Evolutionary conservation across 2,797 vertebrate genomes (phyloP).

Genomic region (Halcyon leucocephala): DNA sequence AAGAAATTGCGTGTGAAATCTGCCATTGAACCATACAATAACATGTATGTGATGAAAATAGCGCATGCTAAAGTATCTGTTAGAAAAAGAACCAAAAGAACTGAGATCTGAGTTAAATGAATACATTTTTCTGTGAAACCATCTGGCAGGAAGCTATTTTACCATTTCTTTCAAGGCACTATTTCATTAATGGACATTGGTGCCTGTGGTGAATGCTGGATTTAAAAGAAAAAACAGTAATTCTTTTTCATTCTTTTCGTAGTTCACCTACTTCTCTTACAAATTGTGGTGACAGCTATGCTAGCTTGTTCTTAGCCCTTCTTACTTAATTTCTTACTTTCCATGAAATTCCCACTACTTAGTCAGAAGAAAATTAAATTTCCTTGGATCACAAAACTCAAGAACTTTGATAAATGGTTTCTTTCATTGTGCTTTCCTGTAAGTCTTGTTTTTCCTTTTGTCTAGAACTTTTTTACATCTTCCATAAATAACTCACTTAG

Average conservation of each 20-base stretch:
- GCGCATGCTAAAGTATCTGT: not conserved
- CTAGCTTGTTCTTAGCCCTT: not conserved
- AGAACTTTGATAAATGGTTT: not conserved
- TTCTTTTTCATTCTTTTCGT: not conserved
- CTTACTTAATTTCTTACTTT: not conserved
- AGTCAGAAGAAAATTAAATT: not conserved
- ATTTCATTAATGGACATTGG: not conserved
- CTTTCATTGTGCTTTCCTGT: not conserved
- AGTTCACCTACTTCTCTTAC: not conserved
- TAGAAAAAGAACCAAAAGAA: not conserved
- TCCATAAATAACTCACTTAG: not conserved
- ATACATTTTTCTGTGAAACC: not conserved
- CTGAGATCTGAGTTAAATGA: not conserved
- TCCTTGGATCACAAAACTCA: not conserved
- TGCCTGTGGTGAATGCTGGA: not conserved
- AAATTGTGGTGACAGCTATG: not conserved
- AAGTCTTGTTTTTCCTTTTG: constrained; percentile 13
- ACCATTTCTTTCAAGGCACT: not conserved
- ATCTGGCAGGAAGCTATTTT: not conserved
- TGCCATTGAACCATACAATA: not conserved
- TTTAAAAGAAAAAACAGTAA: not conserved
- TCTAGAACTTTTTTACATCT: not conserved
- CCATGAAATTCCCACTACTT: not conserved
- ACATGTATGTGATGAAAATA: not conserved
- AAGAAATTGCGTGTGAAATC: not conserved